Evolutionary conservation across 2,113 vertebrate species (phyloP), one percentile per base, ranked within the genome.

Genomic region (Chrysemys picta): DNA sequence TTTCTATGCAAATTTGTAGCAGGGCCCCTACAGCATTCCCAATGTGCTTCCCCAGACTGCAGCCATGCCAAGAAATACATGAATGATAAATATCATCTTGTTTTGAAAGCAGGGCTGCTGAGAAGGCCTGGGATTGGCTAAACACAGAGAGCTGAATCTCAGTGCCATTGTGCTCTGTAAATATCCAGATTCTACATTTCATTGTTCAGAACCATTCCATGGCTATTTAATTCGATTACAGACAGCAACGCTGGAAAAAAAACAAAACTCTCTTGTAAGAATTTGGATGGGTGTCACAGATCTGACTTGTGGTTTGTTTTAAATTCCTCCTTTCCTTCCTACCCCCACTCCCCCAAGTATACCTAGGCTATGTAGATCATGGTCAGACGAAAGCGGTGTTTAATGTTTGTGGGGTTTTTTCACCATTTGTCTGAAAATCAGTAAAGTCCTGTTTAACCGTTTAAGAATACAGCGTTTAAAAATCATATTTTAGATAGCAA

Each of bases 251-350:
- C 52, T 50, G 50, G 49, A 1, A 50, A 16, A 50, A 50, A 50
- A 50, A n/a, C n/a, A 5, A 14, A 49, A 49, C 1, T 45, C 56
- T 2, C 8, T 19, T 19, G 7, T 69, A 10, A 49, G n/a, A 53
- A 81, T 5, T 38, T 5, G 1, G 14, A 8, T 11, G 10, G n/a
- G 42, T 17, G 57, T 50, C 2, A 0, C 10, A 0, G 11, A 56
- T 76, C 52, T 52, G 65, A 2, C 42, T n/a, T 3, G 7, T 8
- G 31, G 16, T 19, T 69, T 69, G 2, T 1, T 85, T 49, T 59
- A 69, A 21, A n/a, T 84, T 76, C 80, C 14, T 54, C 69, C 54
- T 42, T 80, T 29, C 65, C 14, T 16, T 2, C 38, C 4, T 1
- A 11, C 10, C 5, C 2, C 9, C 5, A 3, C 5, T 22, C 24